Base-by-base conservation (phyloP, 2,797 vertebrate species). In the Halcyon smyrnensis region DNA sequence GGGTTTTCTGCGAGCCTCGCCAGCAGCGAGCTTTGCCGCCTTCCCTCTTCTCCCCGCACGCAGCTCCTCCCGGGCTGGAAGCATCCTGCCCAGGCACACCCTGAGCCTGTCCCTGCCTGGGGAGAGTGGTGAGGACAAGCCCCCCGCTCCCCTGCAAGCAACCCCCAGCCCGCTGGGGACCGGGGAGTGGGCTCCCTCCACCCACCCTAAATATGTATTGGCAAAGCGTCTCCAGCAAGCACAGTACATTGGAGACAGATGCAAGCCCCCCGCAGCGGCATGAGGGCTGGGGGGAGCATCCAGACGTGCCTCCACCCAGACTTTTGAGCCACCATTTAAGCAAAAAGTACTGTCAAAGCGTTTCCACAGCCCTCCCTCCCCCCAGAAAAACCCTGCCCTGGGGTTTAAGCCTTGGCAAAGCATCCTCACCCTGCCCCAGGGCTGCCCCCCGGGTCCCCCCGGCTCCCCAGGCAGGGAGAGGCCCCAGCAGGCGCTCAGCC, bases 401-500 rank as follows among this genome's bases (percentile, higher is more conserved):
- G 21, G 48, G 27, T 53, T 79, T 32, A 74, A 53, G 32, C 21
- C 67, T 77, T 34, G 45, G 59, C 48, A 53, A 32, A 86, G 45
- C 64, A 64, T 48, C 8, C 32, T 16, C 13, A 8, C 8, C 20
- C 8, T 34, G 16, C 46, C 28, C 15, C 34, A 24, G 56, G 51
- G 23, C 30, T 67, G 45, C 3, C 39, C 77, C 74, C 37, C 62
- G 34, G 62, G 74, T 54, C 59, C 36, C 32, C 45, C 6, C 15
- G 1, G 67, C 75, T 65, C 75, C 37, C n/a, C 46, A 7, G 32
- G 80, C 39, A 7, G 56, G 67, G 87, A 95, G 93, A 90, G 95
- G 95, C 95, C 83, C 87, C 84, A 45, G 84, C 89, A 92, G 93
- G 95, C 97, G 54, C 82, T 70, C 27, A 79, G 88, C 95, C 97